Conservation (phyloP, 2,113 vertebrate species). For the Sapayoa aenigma region DNA sequence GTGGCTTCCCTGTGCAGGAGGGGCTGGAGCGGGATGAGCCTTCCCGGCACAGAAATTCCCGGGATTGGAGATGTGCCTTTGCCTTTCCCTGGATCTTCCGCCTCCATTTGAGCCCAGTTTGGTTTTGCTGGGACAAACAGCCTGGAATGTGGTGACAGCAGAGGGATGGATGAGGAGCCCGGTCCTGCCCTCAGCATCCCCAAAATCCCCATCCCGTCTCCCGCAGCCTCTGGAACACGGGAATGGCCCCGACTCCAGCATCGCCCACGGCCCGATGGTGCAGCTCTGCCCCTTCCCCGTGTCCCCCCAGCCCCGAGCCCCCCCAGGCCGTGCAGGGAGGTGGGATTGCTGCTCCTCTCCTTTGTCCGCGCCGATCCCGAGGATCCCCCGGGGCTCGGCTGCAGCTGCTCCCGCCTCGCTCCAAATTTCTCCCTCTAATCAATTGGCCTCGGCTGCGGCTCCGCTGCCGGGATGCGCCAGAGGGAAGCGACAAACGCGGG, state of each 20-base stretch:
- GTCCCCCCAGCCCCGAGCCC: neutral
- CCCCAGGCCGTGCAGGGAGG: neutral
- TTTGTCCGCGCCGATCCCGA: neutral
- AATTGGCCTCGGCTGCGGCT: conserved; percentile 69
- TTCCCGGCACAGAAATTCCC: too few species aligned
- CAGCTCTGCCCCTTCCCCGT: neutral
- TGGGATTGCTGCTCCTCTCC: neutral
- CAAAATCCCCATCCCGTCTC: neutral
- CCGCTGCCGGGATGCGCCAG: neutral
- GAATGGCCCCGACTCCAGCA: accelerated
- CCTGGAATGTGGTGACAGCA: neutral
- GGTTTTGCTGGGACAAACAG: neutral
- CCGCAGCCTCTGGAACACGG: accelerated
- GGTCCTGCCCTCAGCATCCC: neutral
- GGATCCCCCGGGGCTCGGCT: conserved; percentile 2
- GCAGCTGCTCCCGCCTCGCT: conserved; percentile 70
- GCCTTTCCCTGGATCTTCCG: neutral
- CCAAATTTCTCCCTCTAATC: conserved; percentile 76
- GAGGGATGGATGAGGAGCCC: neutral
- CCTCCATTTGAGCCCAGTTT: accelerated
- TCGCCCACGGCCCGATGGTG: neutral
- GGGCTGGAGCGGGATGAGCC: too few species aligned
- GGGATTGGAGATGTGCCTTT: accelerated
- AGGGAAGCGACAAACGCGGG: neutral
- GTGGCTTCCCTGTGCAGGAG: neutral